Conservation (phyloP, 2,888 invertebrate species). For the Himalopsyche japonica region DNA sequence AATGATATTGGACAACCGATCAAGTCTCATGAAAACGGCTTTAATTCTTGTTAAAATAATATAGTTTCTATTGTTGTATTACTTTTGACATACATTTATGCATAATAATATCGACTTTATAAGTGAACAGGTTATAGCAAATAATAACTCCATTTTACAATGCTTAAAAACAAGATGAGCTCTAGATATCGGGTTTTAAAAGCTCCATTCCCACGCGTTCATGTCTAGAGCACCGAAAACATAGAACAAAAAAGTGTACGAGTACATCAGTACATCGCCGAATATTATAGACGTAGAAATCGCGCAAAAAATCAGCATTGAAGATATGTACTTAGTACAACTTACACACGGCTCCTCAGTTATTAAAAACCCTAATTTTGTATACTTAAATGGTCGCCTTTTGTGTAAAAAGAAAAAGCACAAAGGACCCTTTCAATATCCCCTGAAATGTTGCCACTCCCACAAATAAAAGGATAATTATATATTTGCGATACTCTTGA, state of each 20-base stretch:
- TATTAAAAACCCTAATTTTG: neutral
- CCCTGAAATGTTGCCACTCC: constrained; percentile 11
- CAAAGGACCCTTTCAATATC: neutral
- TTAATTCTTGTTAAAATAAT: neutral
- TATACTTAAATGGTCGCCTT: neutral
- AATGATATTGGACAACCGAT: no score
- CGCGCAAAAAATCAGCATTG: neutral
- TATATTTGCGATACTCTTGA: constrained; percentile 7
- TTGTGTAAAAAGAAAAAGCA: constrained; percentile 6
- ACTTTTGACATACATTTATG: neutral
- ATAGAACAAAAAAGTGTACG: neutral
- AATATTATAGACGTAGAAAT: neutral
- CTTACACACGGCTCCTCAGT: neutral
- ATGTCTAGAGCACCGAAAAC: neutral
- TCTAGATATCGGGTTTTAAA: neutral
- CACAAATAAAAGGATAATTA: constrained; percentile 24
- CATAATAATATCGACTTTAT: neutral
- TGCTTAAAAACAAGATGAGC: neutral
- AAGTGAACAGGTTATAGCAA: neutral
- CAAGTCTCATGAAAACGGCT: neutral
- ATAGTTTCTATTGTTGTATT: neutral
- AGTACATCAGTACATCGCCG: neutral
- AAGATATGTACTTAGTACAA: neutral
- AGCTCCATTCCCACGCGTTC: neutral
- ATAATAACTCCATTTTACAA: neutral